These are phyloP conservation scores for Carollia perspicillata DNA, from an alignment of 2,113 vertebrate species.

Conservation along the genomic window DNA sequence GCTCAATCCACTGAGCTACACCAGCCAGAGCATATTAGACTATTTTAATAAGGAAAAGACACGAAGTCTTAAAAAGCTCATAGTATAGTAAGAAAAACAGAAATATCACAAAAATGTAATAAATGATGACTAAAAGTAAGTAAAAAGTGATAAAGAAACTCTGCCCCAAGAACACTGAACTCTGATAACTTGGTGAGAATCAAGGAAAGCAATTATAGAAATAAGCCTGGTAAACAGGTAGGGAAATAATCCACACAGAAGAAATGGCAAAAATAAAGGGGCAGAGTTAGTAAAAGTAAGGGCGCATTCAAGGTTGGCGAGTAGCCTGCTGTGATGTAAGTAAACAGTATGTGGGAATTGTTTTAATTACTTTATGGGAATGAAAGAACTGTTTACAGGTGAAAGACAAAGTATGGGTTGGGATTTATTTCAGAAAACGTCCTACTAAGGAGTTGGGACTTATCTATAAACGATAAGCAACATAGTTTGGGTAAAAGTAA, in stretches of 20 bases:
- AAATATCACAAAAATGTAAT: neutral
- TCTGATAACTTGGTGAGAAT: neutral
- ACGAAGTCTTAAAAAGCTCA: neutral
- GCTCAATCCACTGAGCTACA: no score
- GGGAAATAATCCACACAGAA: neutral
- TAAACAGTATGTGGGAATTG: neutral
- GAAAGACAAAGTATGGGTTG: neutral
- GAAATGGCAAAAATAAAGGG: neutral
- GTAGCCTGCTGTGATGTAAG: neutral
- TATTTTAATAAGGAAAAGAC: neutral
- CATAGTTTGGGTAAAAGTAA: neutral
- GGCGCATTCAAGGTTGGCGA: neutral
- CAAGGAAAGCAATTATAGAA: neutral
- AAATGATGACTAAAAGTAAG: neutral
- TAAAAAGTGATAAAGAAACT: neutral
- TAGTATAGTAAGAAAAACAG: neutral
- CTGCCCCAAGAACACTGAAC: neutral
- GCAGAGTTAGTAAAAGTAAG: neutral
- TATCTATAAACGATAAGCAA: neutral
- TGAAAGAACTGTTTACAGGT: neutral
- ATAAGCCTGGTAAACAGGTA: neutral
- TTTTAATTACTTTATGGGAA: neutral
- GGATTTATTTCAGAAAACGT: neutral
- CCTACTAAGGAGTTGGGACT: neutral
- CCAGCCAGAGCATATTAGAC: no score